These are phyloP conservation scores for Myodes glareolus DNA, from an alignment of 2,113 vertebrate genomes.

Conservation along the genomic window DNA sequence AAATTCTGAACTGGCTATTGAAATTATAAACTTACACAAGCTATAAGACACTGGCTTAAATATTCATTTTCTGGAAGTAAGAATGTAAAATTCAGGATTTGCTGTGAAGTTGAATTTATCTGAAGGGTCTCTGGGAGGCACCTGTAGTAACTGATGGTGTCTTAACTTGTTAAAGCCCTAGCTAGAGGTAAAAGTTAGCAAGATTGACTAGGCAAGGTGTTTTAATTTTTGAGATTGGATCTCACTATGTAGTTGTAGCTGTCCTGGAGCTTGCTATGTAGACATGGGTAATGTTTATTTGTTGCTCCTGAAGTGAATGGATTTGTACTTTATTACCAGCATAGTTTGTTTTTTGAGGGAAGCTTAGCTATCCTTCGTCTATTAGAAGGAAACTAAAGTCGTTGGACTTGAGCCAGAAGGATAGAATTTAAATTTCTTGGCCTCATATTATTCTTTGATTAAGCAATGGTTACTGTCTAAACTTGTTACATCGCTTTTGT, in stretches of 20 bases:
- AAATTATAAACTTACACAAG: conserved; percentile 51
- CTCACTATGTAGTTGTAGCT: background rate
- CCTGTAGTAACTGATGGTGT: conserved; percentile 42
- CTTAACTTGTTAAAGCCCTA: conserved; percentile 59
- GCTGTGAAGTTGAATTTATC: conserved; percentile 52
- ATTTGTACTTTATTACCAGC: conserved; percentile 51
- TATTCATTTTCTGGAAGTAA: conserved; percentile 57
- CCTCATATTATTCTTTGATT: background rate
- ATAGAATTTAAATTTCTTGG: background rate
- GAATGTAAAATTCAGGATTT: conserved; percentile 65
- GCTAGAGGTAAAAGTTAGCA: conserved; percentile 26
- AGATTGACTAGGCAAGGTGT: background rate
- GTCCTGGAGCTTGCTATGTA: background rate
- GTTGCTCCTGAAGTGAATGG: conserved; percentile 23
- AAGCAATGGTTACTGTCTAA: background rate
- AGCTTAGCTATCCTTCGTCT: conserved; percentile 5
- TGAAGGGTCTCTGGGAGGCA: conserved; percentile 36
- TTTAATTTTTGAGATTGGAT: background rate
- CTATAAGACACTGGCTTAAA: background rate
- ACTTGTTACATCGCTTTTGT: background rate
- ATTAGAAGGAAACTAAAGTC: conserved; percentile 42
- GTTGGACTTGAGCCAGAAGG: background rate
- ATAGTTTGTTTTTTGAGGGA: conserved; percentile 51
- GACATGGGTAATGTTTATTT: conserved; percentile 11
- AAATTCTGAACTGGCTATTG: conserved; percentile 43